Evolutionary conservation across 2,797 vertebrate genomes (phyloP).

Genomic region (Pagetopsis macropterus): DNA sequence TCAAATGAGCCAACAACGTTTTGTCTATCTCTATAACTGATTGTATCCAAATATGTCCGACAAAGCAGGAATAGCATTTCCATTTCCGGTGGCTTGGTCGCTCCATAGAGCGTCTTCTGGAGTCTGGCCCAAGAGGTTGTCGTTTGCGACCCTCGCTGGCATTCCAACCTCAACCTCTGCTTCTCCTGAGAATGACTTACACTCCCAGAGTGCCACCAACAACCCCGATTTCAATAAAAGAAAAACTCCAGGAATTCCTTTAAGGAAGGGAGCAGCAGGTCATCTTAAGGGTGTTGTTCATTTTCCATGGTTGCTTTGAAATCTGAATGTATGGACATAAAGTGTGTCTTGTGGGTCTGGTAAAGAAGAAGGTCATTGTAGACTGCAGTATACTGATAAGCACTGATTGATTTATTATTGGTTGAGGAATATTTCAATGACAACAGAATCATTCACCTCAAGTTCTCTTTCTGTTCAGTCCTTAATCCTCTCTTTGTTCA

Average conservation of each 20-base stretch:
- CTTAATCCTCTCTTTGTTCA: slow-evolving; percentile 50
- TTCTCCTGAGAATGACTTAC: slow-evolving; percentile 83
- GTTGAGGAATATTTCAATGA: slow-evolving; percentile 42
- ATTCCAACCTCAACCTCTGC: slow-evolving; percentile 87
- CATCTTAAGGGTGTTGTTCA: slow-evolving; percentile 34
- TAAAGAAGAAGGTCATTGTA: slow-evolving; percentile 26
- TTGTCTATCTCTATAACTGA: background rate
- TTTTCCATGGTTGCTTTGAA: slow-evolving; percentile 55
- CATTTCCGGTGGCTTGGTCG: slow-evolving; percentile 35
- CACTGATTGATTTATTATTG: slow-evolving; percentile 29
- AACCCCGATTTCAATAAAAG: slow-evolving; percentile 39
- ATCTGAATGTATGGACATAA: slow-evolving; percentile 41
- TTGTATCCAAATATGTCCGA: slow-evolving; percentile 1
- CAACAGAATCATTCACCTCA: slow-evolving; percentile 49
- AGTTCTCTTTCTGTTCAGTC: slow-evolving; percentile 31
- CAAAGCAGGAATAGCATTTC: slow-evolving; percentile 9
- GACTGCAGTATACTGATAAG: slow-evolving; percentile 47
- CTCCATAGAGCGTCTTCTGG: slow-evolving; percentile 47
- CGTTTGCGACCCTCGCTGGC: slow-evolving; percentile 84
- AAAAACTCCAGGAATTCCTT: slow-evolving; percentile 40
- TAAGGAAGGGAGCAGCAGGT: slow-evolving; percentile 19
- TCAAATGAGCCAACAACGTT: background rate
- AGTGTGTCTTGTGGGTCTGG: slow-evolving; percentile 55
- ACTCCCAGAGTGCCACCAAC: slow-evolving; percentile 68
- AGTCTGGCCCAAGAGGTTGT: slow-evolving; percentile 70